Conservation (phyloP, 2,888 invertebrate species). For the Lagria hirta region DNA sequence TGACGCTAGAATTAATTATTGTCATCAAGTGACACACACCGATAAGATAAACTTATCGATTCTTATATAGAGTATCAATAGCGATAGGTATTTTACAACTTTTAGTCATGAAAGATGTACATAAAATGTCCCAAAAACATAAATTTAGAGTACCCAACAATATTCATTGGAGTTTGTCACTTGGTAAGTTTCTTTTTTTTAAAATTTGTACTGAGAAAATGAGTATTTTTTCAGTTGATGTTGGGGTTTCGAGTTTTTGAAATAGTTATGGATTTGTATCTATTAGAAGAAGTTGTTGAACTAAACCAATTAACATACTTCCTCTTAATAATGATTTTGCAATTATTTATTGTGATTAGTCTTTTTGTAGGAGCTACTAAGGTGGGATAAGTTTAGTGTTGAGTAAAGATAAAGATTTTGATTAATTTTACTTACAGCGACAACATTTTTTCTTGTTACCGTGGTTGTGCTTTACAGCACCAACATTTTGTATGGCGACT, state of each 20-base stretch:
- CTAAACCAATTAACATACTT: slow-evolving; percentile 18
- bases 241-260: slow-evolving; percentile 18
- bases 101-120: no score
- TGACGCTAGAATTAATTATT: no score
- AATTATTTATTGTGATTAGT: slow-evolving; percentile 9
- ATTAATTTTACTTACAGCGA: slow-evolving; percentile 7
- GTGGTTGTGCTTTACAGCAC: slow-evolving; percentile 24
- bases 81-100: no score
- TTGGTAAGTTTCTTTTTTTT: slow-evolving; percentile 10
- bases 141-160: slow-evolving; percentile 17
- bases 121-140: slow-evolving; percentile 1
- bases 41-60: no score
- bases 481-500: slow-evolving; percentile 21
- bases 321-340: slow-evolving; percentile 13
- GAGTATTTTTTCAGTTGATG: slow-evolving; percentile 5
- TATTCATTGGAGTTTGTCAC: slow-evolving; percentile 15
- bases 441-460: slow-evolving; percentile 21
- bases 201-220: slow-evolving; percentile 1
- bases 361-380: slow-evolving; percentile 16
- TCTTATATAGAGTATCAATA: no score
- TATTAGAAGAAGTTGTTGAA: slow-evolving; percentile 21
- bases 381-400: slow-evolving; percentile 5
- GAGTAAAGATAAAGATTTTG: background rate
- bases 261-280: slow-evolving; percentile 14
- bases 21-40: no score